These are phyloP conservation scores for Acrocera orbiculus DNA, from an alignment of 2,888 invertebrate species.

Conservation along the genomic window DNA sequence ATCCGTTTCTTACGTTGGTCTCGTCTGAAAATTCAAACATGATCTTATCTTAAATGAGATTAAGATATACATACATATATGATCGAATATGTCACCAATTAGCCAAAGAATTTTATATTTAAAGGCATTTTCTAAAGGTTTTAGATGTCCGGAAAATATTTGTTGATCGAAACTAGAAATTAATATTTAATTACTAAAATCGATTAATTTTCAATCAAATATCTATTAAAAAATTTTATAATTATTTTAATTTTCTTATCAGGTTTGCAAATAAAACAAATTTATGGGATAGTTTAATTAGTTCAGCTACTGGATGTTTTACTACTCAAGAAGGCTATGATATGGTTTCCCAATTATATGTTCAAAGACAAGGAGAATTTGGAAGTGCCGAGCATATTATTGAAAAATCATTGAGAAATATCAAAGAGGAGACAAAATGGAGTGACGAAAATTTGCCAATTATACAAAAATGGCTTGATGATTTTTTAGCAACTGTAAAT, in stretches of 20 bases:
- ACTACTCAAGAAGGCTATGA: constrained; percentile 56
- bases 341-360: constrained; percentile 47
- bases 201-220: too few relatives aligned
- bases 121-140: too few relatives aligned
- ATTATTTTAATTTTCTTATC: constrained; percentile 12
- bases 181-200: background rate
- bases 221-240: constrained; percentile 2
- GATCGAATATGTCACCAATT: too few relatives aligned
- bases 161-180: background rate
- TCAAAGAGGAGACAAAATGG: constrained; percentile 60
- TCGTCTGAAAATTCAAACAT: too few relatives aligned
- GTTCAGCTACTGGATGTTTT: constrained; percentile 56
- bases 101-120: too few relatives aligned
- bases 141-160: too few relatives aligned
- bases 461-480: constrained; percentile 53
- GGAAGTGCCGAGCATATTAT: constrained; percentile 57
- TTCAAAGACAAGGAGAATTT: constrained; percentile 45
- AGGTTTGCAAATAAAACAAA: constrained; percentile 52
- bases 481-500: constrained; percentile 30
- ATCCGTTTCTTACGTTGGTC: too few relatives aligned
- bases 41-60: too few relatives aligned
- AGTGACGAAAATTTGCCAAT: constrained; percentile 55
- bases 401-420: constrained; percentile 51
- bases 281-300: constrained; percentile 58
- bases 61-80: too few relatives aligned